phyloP scores from a whole-genome alignment of 2,797 vertebrate species.

The Triplophysa bombifrons region DNA sequence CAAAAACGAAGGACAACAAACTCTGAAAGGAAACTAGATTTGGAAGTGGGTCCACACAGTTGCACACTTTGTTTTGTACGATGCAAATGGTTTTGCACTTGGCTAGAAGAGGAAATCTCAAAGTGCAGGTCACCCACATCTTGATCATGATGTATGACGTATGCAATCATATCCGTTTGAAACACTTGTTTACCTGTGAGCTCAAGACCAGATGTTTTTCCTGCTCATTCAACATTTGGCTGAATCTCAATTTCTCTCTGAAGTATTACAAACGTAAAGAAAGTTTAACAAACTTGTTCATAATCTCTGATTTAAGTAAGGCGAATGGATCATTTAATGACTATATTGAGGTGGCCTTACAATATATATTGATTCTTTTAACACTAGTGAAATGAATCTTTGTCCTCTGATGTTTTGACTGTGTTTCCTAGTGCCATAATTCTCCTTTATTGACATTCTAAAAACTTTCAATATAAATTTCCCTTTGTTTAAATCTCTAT shows the following conservation, averaged over 20 bases:
- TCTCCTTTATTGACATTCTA: slow-evolving; percentile 22
- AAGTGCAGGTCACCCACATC: slow-evolving; percentile 46
- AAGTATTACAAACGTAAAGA: slow-evolving; percentile 12
- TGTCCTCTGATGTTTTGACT: slow-evolving; percentile 41
- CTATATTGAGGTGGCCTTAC: slow-evolving; percentile 62
- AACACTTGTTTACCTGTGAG: slow-evolving; percentile 48
- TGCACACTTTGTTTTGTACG: slow-evolving; percentile 46
- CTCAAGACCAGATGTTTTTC: slow-evolving; percentile 22
- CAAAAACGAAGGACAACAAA: slow-evolving; percentile 61
- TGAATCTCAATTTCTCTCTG: neutral
- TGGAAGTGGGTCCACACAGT: slow-evolving; percentile 57
- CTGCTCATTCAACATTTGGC: slow-evolving; percentile 8
- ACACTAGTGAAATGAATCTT: slow-evolving; percentile 38
- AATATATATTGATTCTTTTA: slow-evolving; percentile 33
- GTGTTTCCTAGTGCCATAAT: slow-evolving; percentile 53
- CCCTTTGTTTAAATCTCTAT: neutral
- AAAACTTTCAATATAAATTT: slow-evolving; percentile 1
- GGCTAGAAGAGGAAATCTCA: slow-evolving; percentile 24
- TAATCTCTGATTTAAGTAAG: neutral
- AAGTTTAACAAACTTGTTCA: slow-evolving; percentile 5
- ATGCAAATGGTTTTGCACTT: slow-evolving; percentile 45
- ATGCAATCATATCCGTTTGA: slow-evolving; percentile 67
- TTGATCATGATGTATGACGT: slow-evolving; percentile 37
- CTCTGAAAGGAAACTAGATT: slow-evolving; percentile 68
- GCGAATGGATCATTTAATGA: neutral